Evolutionary conservation across 2,888 invertebrate species (phyloP), one percentile per base, ranked within the genome.

Genomic region (Griposia aprilina): DNA sequence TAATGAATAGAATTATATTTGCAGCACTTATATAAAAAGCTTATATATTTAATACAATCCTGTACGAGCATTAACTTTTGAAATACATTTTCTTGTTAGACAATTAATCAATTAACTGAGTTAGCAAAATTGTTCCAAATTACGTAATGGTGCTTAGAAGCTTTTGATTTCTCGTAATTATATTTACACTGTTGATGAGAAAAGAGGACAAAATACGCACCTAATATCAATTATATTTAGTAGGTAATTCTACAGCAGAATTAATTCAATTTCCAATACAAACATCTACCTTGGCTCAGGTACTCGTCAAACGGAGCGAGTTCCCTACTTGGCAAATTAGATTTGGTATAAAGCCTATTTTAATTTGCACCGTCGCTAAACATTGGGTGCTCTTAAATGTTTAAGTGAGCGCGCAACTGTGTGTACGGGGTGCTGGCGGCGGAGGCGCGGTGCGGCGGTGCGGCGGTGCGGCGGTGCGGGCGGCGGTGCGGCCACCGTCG

Each of bases 311-410:
- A 93, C 94, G 94, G 91, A 91, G 88, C 93, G 91, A 90, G 92
- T 93, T 92, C 94, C 93, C 93, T 94, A 92, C 95, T 96, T 95
- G 93, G 92, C 93, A 96, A 97, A 96, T 97, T 96, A 96, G 95
- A 96, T 97, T 96, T 96, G 93, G 94, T 93, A 96, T 95, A 96
- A 96, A 96, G 96, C 96, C 96, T 96, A 95, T 96, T 96, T 96
- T 96, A 96, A 97, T 97, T 96, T 96, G 96, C 94, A 93, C 93
- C 94, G 93, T 94, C 93, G 94, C 94, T 95, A 96, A 96, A 96
- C 95, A 96, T 93, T 94, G 94, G 92, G 91, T 94, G 93, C 94
- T 95, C 93, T 95, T 96, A 94, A 96, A 96, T 96, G 96, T 96
- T 96, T 95, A 94, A 96, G 92, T 94, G 94, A 92, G 93, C 91